These are phyloP conservation scores for Sarcophaga bullata DNA, from an alignment of 1,140 invertebrate species.

Conservation along the genomic window DNA sequence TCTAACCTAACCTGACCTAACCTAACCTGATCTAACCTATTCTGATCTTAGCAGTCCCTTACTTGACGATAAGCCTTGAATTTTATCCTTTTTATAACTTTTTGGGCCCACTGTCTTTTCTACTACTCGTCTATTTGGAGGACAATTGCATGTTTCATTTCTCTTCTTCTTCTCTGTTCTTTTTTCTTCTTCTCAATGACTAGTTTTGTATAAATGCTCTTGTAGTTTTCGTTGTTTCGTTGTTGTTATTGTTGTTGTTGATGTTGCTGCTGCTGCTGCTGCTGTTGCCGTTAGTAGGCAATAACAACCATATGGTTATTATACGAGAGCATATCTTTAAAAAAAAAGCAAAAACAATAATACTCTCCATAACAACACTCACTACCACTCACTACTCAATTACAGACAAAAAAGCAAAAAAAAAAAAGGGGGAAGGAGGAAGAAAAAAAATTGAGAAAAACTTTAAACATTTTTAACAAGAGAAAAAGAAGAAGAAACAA, in stretches of 20 bases:
- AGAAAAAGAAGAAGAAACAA: too few species aligned
- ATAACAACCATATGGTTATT: slow-evolving; percentile 15
- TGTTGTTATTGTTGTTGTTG: background rate
- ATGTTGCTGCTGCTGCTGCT: background rate
- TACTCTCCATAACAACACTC: too few species aligned
- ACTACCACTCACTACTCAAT: background rate
- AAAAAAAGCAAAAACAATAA: too few species aligned
- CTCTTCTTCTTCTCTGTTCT: background rate
- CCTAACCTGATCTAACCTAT: too few species aligned
- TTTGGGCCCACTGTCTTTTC: background rate
- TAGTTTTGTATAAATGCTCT: background rate
- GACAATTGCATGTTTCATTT: background rate
- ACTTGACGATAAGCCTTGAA: too few species aligned
- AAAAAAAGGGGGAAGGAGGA: too few species aligned
- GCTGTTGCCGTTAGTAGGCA: background rate
- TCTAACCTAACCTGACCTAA: too few species aligned
- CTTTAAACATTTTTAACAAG: background rate
- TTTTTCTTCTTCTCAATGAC: too few species aligned
- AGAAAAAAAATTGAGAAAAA: background rate
- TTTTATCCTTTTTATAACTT: too few species aligned
- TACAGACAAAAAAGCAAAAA: background rate
- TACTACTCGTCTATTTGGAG: background rate
- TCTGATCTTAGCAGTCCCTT: too few species aligned
- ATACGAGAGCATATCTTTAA: background rate
- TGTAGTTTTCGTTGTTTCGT: background rate